phyloP scores from a whole-genome alignment of 2,797 vertebrate genomes.

The Phylloscopus collybita region DNA sequence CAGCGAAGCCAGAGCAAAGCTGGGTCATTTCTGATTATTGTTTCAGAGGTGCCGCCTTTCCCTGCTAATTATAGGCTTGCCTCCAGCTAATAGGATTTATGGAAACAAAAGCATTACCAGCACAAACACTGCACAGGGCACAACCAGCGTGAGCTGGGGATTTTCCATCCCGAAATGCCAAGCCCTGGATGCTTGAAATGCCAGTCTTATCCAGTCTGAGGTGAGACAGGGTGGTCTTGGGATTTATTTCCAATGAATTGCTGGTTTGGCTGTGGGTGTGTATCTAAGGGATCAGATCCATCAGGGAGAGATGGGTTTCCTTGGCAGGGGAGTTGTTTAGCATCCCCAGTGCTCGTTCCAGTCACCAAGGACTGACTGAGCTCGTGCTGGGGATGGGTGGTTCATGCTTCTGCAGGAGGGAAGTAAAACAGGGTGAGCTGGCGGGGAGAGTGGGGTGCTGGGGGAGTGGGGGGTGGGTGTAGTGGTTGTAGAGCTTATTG shows the following conservation, averaged over 20 bases:
- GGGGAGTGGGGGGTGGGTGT: too few relatives aligned
- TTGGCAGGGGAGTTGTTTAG: neutral
- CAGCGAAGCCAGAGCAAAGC: neutral
- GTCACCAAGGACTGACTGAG: neutral
- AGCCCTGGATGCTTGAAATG: neutral
- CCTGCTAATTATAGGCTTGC: conserved; percentile 52
- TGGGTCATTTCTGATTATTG: conserved; percentile 20
- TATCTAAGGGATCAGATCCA: neutral
- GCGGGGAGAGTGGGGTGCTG: neutral
- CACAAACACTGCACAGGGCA: neutral
- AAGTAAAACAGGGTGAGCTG: neutral
- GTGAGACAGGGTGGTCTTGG: neutral
- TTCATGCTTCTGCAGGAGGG: neutral
- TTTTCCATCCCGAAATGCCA: conserved; percentile 18
- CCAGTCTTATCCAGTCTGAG: neutral
- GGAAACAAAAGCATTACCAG: conserved; percentile 48
- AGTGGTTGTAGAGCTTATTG: neutral
- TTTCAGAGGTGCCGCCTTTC: neutral
- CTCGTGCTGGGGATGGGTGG: neutral
- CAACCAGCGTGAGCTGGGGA: neutral
- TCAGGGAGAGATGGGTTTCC: neutral
- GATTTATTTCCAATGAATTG: neutral
- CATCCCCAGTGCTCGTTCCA: neutral
- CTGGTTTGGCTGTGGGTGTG: neutral
- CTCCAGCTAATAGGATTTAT: conserved; percentile 56